A percentile compares a stretch with the other conserved stretches of the same genome.
These are phyloP conservation scores for Podarcis lilfordi DNA, from an alignment of 2,797 vertebrate genomes.

Conservation along the genomic window DNA sequence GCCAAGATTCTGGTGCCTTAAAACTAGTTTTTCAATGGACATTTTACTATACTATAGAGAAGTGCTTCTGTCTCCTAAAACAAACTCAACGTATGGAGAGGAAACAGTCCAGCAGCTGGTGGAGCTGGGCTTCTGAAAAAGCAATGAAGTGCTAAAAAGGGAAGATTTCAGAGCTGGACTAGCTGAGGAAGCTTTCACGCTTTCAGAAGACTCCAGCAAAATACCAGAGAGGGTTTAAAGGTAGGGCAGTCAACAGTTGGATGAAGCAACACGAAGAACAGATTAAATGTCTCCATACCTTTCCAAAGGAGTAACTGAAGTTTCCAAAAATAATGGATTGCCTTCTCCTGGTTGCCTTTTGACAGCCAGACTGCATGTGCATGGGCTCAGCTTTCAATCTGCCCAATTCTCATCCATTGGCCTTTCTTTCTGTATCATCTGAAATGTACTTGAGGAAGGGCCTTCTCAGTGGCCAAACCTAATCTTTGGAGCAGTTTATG, in stretches of 20 bases:
- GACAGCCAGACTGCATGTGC: not conserved
- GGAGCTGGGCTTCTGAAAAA: not conserved
- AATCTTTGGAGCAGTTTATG: not conserved
- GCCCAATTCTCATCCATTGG: too few species aligned
- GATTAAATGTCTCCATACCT: not conserved
- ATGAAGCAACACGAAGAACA: not conserved
- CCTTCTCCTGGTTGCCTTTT: not conserved
- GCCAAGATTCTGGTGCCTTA: not conserved
- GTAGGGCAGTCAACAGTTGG: not conserved
- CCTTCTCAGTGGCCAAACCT: not conserved
- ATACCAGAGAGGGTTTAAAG: too few species aligned
- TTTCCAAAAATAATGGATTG: not conserved
- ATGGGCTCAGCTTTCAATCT: too few species aligned
- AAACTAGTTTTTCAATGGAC: not conserved
- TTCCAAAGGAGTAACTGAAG: too few species aligned
- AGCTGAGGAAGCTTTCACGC: too few species aligned
- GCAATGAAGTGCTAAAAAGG: not conserved
- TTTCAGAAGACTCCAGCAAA: too few species aligned
- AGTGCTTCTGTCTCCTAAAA: not conserved
- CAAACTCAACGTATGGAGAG: not conserved
- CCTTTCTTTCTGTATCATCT: not conserved
- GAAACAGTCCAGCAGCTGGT: too few species aligned
- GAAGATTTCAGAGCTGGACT: not conserved
- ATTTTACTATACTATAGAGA: not conserved
- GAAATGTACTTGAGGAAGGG: not conserved